Evolutionary conservation across 2,113 vertebrate species (phyloP).

Genomic region (Otolemur garnettii): DNA sequence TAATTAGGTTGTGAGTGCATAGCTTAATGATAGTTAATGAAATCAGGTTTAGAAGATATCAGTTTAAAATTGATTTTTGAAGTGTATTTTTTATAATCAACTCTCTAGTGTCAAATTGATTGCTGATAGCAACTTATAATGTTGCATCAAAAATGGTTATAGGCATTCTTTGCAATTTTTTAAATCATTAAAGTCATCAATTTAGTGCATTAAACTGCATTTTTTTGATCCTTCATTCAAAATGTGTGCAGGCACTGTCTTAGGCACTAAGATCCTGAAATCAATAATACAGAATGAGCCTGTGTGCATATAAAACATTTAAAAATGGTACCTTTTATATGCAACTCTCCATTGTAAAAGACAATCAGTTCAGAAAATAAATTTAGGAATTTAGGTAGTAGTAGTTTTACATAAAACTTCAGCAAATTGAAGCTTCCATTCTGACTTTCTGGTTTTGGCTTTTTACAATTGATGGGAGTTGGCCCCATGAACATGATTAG

Average conservation of each 20-base stretch:
- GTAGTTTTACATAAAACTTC: background rate
- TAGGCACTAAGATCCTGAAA: background rate
- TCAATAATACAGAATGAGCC: background rate
- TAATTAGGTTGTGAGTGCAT: slow-evolving; percentile 68
- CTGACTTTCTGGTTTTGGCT: background rate
- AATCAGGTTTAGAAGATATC: slow-evolving; percentile 67
- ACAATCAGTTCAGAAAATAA: background rate
- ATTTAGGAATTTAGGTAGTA: background rate
- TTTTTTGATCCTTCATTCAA: background rate
- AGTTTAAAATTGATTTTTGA: slow-evolving; percentile 73
- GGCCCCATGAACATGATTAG: background rate
- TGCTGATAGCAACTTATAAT: slow-evolving; percentile 27
- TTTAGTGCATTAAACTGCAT: slow-evolving; percentile 14
- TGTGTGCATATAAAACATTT: background rate
- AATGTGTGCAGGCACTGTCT: background rate
- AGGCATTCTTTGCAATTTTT: slow-evolving; percentile 52
- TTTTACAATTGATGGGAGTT: background rate
- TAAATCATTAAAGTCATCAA: slow-evolving; percentile 11
- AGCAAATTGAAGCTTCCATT: background rate
- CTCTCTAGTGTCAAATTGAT: slow-evolving; percentile 45
- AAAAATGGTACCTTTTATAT: background rate
- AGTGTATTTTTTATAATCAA: slow-evolving; percentile 58
- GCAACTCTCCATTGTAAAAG: background rate
- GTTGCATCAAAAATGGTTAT: background rate
- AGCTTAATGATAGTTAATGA: slow-evolving; percentile 68